A percentile compares a stretch with the other conserved stretches of the same genome.
Conservation (phyloP, 2,888 invertebrate species). For the Bombyx huttoni region DNA sequence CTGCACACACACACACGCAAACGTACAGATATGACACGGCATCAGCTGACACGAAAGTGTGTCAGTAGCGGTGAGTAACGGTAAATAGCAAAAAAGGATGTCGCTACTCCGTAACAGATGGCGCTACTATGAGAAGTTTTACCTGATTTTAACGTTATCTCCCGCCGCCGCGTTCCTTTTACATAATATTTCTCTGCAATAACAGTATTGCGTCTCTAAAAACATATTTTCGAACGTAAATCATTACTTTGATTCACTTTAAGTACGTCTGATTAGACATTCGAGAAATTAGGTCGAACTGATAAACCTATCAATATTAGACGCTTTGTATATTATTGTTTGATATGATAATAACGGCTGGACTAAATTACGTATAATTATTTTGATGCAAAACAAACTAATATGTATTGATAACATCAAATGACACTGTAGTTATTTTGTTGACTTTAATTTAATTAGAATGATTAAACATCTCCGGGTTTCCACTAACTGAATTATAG, state of each 20-base stretch:
- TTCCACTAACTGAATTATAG: slow-evolving; percentile 18
- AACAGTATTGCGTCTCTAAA: background rate
- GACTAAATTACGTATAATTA: too few relatives aligned
- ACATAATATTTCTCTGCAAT: background rate
- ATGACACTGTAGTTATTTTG: too few relatives aligned
- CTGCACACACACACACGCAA: slow-evolving; percentile 28
- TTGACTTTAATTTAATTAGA: slow-evolving; percentile 20
- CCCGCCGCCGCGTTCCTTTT: too few relatives aligned
- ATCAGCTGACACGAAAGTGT: slow-evolving; percentile 63
- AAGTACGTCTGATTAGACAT: slow-evolving; percentile 16
- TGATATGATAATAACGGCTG: too few relatives aligned
- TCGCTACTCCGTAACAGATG: slow-evolving; percentile 51
- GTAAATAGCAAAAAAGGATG: slow-evolving; percentile 29
- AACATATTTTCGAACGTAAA: background rate
- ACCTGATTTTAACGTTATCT: too few relatives aligned
- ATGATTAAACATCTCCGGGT: slow-evolving; percentile 21
- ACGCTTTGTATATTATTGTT: background rate
- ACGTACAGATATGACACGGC: slow-evolving; percentile 22
- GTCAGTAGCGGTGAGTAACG: slow-evolving; percentile 59
- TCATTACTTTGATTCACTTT: slow-evolving; percentile 9
- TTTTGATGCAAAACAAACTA: too few relatives aligned
- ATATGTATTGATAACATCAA: too few relatives aligned
- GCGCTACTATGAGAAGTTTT: slow-evolving; percentile 19
- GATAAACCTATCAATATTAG: slow-evolving; percentile 15
- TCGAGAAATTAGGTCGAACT: slow-evolving; percentile 21